A percentile compares a stretch with the other conserved stretches of the same genome.
phyloP scores from a whole-genome alignment of 2,113 vertebrate species.

The Misgurnus mizolepis region DNA sequence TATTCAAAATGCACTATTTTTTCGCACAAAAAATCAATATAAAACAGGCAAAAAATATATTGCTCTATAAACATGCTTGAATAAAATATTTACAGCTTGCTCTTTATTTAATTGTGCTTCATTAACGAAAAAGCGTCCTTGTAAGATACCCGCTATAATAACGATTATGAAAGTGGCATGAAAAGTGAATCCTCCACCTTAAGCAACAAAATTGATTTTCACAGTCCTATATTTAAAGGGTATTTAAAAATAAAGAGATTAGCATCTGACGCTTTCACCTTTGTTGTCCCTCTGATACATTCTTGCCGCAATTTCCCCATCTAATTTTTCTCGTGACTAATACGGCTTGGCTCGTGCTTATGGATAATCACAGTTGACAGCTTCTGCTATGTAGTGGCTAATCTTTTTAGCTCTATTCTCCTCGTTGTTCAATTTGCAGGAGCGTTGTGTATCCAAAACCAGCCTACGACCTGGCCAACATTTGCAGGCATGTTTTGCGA shows the following conservation, averaged over 20 bases:
- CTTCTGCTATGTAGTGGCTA: slow-evolving; percentile 31
- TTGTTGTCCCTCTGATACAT: slow-evolving; percentile 1
- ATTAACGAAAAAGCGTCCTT: slow-evolving; percentile 16
- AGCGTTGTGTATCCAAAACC: slow-evolving; percentile 19
- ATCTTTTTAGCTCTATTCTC: slow-evolving; percentile 42
- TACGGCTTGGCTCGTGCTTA: slow-evolving; percentile 12
- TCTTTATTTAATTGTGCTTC: slow-evolving; percentile 10
- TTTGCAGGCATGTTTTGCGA: slow-evolving; percentile 19
- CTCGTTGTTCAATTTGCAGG: slow-evolving; percentile 28
- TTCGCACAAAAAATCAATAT: not conserved
- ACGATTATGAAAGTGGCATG: not conserved
- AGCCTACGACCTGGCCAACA: not conserved
- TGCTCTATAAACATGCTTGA: slow-evolving; percentile 4
- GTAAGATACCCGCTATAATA: slow-evolving; percentile 18
- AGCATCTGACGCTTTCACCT: slow-evolving; percentile 8
- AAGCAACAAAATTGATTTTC: slow-evolving; percentile 11
- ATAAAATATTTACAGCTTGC: slow-evolving; percentile 14
- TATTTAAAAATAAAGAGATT: slow-evolving; percentile 35
- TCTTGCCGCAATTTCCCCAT: slow-evolving; percentile 9
- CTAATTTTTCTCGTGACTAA: slow-evolving; percentile 38
- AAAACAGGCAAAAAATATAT: slow-evolving; percentile 14
- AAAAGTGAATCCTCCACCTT: not conserved
- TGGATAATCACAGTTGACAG: slow-evolving; percentile 38
- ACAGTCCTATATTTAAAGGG: slow-evolving; percentile 30
- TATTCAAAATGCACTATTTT: not conserved